phyloP scores from a whole-genome alignment of 1,140 invertebrate genomes.

The Anoplolepis gracilipes region DNA sequence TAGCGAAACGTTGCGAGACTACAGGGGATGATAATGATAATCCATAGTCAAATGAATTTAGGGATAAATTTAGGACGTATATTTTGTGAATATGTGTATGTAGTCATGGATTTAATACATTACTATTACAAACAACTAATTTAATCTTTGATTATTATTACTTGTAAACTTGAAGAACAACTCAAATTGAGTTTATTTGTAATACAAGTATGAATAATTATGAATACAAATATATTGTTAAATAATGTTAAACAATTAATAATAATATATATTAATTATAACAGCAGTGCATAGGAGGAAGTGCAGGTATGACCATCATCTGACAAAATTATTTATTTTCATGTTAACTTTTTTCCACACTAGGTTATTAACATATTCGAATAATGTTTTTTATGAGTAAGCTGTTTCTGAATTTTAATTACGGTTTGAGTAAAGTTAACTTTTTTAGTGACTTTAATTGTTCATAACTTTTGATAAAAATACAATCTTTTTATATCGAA shows the following conservation, averaged over 20 bases:
- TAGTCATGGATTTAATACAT: background rate
- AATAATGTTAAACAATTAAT: background rate
- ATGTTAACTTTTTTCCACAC: too few species aligned
- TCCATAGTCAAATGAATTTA: slow-evolving; percentile 27
- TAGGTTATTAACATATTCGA: too few species aligned
- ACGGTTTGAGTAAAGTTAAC: too few species aligned
- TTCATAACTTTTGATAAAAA: too few species aligned
- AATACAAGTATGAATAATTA: background rate
- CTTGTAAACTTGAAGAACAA: background rate
- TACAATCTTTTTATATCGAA: too few species aligned
- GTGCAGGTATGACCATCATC: too few species aligned
- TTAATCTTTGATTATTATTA: background rate
- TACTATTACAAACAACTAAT: background rate
- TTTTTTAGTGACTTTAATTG: too few species aligned
- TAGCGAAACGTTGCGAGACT: slow-evolving; percentile 41
- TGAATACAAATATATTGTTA: background rate
- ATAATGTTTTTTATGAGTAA: too few species aligned
- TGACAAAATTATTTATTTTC: too few species aligned
- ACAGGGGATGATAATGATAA: slow-evolving; percentile 33
- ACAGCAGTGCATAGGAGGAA: background rate
- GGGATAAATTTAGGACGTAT: slow-evolving; percentile 23
- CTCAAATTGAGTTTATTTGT: background rate
- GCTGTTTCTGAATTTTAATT: too few species aligned
- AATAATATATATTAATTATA: background rate
- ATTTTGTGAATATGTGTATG: background rate